These are phyloP conservation scores for Cryptophagus acutangulus DNA, from an alignment of 2,888 invertebrate species.

Conservation along the genomic window DNA sequence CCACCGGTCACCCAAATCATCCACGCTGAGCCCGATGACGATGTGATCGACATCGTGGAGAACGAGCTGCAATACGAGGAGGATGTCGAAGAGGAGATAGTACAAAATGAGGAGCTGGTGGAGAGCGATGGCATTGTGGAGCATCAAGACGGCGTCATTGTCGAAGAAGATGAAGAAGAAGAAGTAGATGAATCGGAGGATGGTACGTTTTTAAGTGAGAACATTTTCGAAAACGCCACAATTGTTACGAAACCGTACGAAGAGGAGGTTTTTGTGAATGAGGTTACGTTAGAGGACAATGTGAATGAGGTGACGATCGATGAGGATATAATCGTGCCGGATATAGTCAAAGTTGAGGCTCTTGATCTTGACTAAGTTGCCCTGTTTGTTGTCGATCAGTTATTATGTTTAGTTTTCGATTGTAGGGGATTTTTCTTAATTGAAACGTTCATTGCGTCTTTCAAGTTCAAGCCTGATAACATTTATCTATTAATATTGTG, in stretches of 20 bases:
- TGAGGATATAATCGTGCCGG: slow-evolving; percentile 31
- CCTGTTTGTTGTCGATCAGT: too few species aligned
- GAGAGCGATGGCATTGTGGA: slow-evolving; percentile 15
- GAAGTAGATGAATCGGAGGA: slow-evolving; percentile 33
- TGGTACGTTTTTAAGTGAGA: slow-evolving; percentile 37
- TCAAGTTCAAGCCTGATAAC: too few species aligned
- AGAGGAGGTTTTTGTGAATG: slow-evolving; percentile 39
- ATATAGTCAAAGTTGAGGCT: slow-evolving; percentile 21
- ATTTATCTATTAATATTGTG: too few species aligned
- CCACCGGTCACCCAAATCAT: too few species aligned
- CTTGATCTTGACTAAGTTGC: too few species aligned
- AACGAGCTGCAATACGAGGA: slow-evolving; percentile 24
- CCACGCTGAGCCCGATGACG: too few species aligned
- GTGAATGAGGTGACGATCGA: slow-evolving; percentile 40
- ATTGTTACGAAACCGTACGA: slow-evolving; percentile 20
- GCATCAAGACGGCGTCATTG: slow-evolving; percentile 22
- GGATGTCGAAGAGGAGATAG: slow-evolving; percentile 20
- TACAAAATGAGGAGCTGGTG: slow-evolving; percentile 11
- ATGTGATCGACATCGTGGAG: slow-evolving; percentile 22
- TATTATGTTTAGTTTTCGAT: too few species aligned
- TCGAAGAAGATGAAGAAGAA: slow-evolving; percentile 23
- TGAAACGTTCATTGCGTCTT: too few species aligned
- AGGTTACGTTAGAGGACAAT: slow-evolving; percentile 44
- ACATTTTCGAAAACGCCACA: slow-evolving; percentile 35
- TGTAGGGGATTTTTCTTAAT: too few species aligned